These are phyloP conservation scores for Macrosoma leucophasiata DNA, from an alignment of 2,888 invertebrate species.

Conservation along the genomic window DNA sequence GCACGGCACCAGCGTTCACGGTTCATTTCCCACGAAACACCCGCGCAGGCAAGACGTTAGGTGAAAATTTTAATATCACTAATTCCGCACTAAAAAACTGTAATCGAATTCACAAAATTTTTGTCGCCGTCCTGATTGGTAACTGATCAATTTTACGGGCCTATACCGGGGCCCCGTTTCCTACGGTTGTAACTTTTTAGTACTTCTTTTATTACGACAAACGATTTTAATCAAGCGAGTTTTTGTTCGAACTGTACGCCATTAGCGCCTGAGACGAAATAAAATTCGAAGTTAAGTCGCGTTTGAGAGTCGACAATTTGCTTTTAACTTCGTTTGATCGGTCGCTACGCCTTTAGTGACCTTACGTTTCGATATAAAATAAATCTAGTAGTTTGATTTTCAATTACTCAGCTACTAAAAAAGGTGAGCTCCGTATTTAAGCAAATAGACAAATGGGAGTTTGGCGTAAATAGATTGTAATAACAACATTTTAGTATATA, in stretches of 20 bases:
- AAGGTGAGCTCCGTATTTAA: no score
- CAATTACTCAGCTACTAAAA: no score
- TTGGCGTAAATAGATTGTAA: no score
- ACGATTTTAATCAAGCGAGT: constrained; percentile 75
- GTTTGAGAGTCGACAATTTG: constrained; percentile 60
- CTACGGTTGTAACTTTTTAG: constrained; percentile 72
- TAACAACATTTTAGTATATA: no score
- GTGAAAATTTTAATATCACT: constrained; percentile 52
- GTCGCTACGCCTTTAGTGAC: constrained; percentile 40
- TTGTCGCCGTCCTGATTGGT: constrained; percentile 60
- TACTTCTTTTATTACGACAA: constrained; percentile 73
- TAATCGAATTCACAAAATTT: constrained; percentile 58
- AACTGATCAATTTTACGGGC: constrained; percentile 72
- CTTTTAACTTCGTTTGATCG: constrained; percentile 63
- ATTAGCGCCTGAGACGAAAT: constrained; percentile 65
- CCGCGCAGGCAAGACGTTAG: constrained; percentile 28
- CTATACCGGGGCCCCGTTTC: constrained; percentile 62
- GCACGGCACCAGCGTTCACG: constrained; percentile 40
- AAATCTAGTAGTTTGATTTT: constrained; percentile 36
- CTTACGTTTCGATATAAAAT: constrained; percentile 38
- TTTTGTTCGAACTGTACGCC: constrained; percentile 64
- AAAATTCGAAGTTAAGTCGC: constrained; percentile 64
- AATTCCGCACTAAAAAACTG: constrained; percentile 35
- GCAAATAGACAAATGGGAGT: no score
- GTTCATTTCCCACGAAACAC: constrained; percentile 51